phyloP scores from a whole-genome alignment of 35 echinoderm and acorn worm species.

The Heliocidaris tuberculata region DNA sequence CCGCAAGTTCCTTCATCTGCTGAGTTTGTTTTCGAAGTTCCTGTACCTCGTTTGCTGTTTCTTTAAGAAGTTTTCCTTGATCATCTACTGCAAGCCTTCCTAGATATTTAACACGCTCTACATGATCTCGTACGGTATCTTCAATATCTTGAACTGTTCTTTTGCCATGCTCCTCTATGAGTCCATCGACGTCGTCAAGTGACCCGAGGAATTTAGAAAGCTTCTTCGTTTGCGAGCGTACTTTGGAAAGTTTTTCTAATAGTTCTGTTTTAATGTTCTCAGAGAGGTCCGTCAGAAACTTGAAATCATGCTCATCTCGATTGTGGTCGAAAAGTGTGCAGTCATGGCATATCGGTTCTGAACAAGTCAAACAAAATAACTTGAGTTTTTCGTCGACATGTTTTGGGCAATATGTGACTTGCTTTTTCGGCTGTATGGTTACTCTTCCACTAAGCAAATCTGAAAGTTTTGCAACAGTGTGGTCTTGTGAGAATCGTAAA shows the following conservation, averaged over 20 bases:
- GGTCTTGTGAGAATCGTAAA: not conserved
- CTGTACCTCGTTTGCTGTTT: not conserved
- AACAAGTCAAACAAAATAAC: not conserved
- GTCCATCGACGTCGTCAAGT: not conserved
- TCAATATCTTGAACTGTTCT: not conserved
- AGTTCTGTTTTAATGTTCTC: not conserved
- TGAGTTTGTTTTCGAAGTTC: not conserved
- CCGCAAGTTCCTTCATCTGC: not conserved
- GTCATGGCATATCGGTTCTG: slow-evolving; percentile 27
- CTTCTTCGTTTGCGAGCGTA: not conserved
- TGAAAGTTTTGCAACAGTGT: not conserved
- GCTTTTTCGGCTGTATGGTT: not conserved
- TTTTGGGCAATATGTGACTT: not conserved
- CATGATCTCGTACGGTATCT: not conserved
- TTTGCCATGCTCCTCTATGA: not conserved
- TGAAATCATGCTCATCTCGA: not conserved
- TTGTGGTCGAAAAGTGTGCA: slow-evolving; percentile 4
- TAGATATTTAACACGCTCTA: not conserved
- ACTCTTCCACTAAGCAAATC: not conserved
- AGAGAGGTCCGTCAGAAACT: not conserved
- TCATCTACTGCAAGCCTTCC: not conserved
- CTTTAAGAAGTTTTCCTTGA: not conserved
- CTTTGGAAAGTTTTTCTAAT: not conserved
- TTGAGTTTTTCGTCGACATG: not conserved
- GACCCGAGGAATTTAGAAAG: not conserved